These are phyloP conservation scores for Theretra japonica DNA, from an alignment of 2,888 invertebrate species.

Conservation along the genomic window DNA sequence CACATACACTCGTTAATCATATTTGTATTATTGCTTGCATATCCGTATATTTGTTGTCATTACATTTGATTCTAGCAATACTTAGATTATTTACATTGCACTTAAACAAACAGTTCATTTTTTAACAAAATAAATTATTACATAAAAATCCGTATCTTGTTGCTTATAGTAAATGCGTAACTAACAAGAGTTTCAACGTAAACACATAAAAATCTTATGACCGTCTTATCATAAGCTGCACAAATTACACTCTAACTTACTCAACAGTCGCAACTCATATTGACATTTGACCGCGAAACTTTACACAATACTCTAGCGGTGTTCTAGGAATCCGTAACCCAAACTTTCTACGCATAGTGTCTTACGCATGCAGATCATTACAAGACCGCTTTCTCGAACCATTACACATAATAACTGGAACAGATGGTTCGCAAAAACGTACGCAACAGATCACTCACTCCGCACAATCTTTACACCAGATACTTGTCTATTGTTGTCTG, in stretches of 20 bases:
- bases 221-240: no score
- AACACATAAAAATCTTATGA: no score
- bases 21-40: no score
- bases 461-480: slow-evolving; percentile 2
- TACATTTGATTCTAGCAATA: no score
- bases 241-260: background rate
- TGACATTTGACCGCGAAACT: slow-evolving; percentile 16
- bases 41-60: no score
- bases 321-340: slow-evolving; percentile 30
- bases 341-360: slow-evolving; percentile 34
- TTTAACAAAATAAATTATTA: no score
- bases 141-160: no score
- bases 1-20: no score
- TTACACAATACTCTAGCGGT: slow-evolving; percentile 35
- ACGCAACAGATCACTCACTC: slow-evolving; percentile 21
- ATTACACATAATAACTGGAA: slow-evolving; percentile 57
- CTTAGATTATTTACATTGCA: no score
- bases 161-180: no score
- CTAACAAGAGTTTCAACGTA: no score
- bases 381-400: slow-evolving; percentile 55
- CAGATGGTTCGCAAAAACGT: slow-evolving; percentile 38
- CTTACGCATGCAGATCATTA: slow-evolving; percentile 44
- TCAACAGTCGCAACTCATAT: background rate
- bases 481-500: slow-evolving; percentile 5
- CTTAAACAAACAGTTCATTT: no score